Evolutionary conservation across 2,113 vertebrate genomes (phyloP).

Genomic region (Galbula dea): DNA sequence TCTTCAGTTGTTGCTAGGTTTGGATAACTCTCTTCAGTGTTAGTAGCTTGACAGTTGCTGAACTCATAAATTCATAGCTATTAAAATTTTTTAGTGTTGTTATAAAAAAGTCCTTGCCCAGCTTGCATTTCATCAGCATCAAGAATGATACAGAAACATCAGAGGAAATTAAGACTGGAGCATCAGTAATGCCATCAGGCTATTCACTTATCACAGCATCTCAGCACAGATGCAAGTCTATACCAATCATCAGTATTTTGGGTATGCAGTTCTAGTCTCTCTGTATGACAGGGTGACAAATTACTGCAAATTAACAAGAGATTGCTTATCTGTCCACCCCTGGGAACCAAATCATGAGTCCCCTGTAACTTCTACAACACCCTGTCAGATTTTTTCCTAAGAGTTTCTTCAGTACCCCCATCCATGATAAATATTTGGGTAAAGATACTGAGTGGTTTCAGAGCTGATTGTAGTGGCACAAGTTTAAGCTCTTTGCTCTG

Average conservation of each 20-base stretch:
- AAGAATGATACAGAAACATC: background rate
- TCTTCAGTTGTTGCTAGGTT: background rate
- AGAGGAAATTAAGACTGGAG: background rate
- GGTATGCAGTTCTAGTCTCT: background rate
- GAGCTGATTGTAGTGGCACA: background rate
- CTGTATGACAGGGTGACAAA: background rate
- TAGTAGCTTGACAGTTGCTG: background rate
- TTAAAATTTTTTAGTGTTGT: no score
- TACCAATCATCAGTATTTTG: background rate
- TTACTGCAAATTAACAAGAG: background rate
- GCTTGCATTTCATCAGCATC: background rate
- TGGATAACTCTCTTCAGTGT: background rate
- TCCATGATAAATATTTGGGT: background rate
- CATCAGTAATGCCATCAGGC: background rate
- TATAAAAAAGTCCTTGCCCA: background rate
- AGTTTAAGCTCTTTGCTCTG: background rate
- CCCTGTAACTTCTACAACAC: background rate
- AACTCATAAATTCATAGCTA: background rate
- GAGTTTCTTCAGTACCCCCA: background rate
- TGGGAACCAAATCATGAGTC: background rate
- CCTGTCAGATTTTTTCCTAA: background rate
- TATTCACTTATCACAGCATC: background rate
- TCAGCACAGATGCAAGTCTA: background rate
- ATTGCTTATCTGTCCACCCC: background rate
- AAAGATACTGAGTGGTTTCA: background rate